phyloP scores from a whole-genome alignment of 2,797 vertebrate species.

The Hozukius guyotensis region DNA sequence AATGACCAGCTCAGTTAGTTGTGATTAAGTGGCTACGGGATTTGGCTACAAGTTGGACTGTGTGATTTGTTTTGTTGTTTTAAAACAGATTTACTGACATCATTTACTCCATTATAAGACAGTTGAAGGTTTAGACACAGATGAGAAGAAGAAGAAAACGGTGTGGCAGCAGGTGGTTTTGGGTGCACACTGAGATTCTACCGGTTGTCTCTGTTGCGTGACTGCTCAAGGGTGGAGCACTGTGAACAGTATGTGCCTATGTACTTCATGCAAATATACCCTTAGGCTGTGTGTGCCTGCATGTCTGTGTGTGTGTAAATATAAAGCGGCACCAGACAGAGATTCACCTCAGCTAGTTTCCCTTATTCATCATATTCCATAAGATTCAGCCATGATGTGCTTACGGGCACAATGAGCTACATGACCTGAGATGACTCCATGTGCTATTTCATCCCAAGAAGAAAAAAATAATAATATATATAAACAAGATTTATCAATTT shows the following conservation, averaged over 20 bases:
- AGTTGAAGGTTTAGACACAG: background rate
- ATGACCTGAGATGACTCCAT: background rate
- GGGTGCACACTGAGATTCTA: slow-evolving; percentile 12
- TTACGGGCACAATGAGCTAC: background rate
- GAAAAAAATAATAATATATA: background rate
- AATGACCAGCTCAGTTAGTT: slow-evolving; percentile 23
- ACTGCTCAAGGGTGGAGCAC: slow-evolving; percentile 56
- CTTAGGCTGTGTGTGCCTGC: background rate
- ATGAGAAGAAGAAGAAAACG: background rate
- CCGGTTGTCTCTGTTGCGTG: slow-evolving; percentile 47
- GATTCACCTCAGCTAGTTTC: background rate
- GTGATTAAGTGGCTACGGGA: background rate
- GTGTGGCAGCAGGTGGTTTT: slow-evolving; percentile 33
- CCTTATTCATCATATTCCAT: slow-evolving; percentile 40
- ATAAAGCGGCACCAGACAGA: slow-evolving; percentile 25
- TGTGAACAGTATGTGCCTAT: slow-evolving; percentile 35
- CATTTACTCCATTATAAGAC: background rate
- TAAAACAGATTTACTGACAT: background rate
- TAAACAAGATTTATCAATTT: background rate
- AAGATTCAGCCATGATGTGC: background rate
- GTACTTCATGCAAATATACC: slow-evolving; percentile 63
- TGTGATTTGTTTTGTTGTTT: background rate
- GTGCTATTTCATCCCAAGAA: background rate
- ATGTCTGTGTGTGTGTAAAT: slow-evolving; percentile 29
- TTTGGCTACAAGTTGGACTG: background rate